Conservation (phyloP, 2,113 vertebrate species). For the Mus musculus region DNA sequence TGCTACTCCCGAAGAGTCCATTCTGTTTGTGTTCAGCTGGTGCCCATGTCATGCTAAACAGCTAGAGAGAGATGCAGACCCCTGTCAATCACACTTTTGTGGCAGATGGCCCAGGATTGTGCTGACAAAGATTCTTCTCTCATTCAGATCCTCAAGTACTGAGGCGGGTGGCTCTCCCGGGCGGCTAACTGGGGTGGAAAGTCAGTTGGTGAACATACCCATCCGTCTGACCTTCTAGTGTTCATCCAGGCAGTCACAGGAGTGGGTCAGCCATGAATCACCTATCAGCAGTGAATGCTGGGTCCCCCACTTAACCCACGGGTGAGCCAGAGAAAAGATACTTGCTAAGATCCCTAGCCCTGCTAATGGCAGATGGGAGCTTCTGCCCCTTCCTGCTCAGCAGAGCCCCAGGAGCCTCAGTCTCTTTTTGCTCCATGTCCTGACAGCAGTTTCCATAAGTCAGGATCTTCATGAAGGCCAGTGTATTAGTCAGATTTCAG, state of each 20-base stretch:
- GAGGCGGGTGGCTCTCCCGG: background rate
- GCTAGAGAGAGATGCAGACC: accelerated
- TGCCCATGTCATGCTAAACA: accelerated
- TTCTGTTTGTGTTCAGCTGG: accelerated
- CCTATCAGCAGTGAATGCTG: accelerated
- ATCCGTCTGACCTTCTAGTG: background rate
- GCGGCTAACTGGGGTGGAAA: background rate
- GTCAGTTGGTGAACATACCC: background rate
- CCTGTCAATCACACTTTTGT: accelerated
- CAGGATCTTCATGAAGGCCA: no score
- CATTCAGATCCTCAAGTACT: background rate
- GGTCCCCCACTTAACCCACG: no score
- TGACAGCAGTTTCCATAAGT: accelerated
- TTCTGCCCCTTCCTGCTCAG: background rate
- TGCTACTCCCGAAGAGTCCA: accelerated
- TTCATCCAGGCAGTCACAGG: background rate
- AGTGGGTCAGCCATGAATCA: background rate
- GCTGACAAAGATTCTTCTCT: background rate
- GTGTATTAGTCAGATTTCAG: background rate
- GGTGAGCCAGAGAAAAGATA: background rate
- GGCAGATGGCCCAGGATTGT: accelerated
- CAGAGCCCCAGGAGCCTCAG: background rate
- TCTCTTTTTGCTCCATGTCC: background rate
- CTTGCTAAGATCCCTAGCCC: background rate
- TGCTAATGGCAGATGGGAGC: background rate